Evolutionary conservation across 2,888 invertebrate species (phyloP).

Genomic region (Apoda limacodes): DNA sequence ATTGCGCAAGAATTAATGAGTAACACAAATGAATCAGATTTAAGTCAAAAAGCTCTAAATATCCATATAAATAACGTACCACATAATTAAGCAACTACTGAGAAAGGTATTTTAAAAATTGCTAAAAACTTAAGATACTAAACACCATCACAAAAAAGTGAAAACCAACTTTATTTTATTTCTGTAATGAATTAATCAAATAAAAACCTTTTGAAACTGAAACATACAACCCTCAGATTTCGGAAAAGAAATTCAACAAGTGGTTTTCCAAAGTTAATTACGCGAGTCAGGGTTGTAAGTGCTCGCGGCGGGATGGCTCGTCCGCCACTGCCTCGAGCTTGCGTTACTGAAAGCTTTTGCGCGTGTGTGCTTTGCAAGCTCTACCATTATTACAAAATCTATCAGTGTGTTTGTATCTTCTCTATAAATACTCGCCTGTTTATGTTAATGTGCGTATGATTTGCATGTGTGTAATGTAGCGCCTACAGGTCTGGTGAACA

Average conservation of each 20-base stretch:
- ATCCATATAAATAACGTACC: too few relatives aligned
- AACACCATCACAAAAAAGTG: too few relatives aligned
- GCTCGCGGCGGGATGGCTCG: constrained; percentile 60
- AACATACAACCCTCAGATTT: constrained; percentile 29
- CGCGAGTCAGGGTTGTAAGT: constrained; percentile 35
- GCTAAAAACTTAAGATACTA: too few relatives aligned
- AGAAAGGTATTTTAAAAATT: too few relatives aligned
- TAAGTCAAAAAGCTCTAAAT: too few relatives aligned
- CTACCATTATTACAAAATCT: too few relatives aligned
- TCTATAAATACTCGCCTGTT: constrained; percentile 11
- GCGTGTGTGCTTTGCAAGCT: constrained; percentile 23
- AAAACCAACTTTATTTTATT: too few relatives aligned
- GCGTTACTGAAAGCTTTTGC: constrained; percentile 24
- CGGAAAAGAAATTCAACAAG: constrained; percentile 66
- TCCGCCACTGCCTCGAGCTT: constrained; percentile 53
- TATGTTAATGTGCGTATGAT: constrained; percentile 17
- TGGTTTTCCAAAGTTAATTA: constrained; percentile 50
- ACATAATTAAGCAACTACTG: too few relatives aligned
- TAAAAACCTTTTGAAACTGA: too few relatives aligned
- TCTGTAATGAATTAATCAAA: too few relatives aligned
- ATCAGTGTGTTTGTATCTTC: constrained; percentile 12
- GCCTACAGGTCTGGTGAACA: constrained; percentile 54
- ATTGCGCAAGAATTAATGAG: too few relatives aligned
- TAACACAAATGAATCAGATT: too few relatives aligned
- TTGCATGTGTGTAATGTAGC: constrained; percentile 41